Conservation (phyloP, 1,140 invertebrate genomes). For the Phortica variegata region DNA sequence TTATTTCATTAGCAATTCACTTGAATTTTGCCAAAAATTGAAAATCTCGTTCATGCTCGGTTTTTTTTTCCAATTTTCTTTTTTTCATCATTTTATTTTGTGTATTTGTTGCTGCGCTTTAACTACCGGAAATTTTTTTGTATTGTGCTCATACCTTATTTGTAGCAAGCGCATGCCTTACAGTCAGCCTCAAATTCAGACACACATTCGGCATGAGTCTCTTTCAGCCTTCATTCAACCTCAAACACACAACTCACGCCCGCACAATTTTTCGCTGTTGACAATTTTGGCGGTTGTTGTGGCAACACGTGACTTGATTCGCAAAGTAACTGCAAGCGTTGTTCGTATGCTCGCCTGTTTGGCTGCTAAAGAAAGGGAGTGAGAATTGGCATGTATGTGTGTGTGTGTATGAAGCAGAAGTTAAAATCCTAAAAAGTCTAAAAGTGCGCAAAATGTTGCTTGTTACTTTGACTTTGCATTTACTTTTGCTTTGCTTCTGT, state of each 20-base stretch:
- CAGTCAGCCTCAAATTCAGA: no score
- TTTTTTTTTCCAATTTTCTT: slow-evolving; percentile 1
- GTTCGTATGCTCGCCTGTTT: neutral
- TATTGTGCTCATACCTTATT: slow-evolving; percentile 44
- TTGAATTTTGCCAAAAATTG: slow-evolving; percentile 22
- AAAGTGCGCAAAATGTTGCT: slow-evolving; percentile 30
- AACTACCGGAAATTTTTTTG: slow-evolving; percentile 54
- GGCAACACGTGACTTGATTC: slow-evolving; percentile 53
- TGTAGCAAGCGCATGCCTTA: slow-evolving; percentile 21
- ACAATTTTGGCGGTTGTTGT: slow-evolving; percentile 54
- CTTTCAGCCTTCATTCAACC: neutral
- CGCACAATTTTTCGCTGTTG: slow-evolving; percentile 53
- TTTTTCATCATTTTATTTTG: neutral
- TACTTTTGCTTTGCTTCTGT: slow-evolving; percentile 11
- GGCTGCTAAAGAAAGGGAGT: neutral
- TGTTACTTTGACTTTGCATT: slow-evolving; percentile 9
- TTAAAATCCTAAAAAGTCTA: no score
- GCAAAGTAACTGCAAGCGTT: slow-evolving; percentile 10
- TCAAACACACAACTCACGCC: slow-evolving; percentile 30
- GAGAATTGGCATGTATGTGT: no score
- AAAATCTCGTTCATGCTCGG: no score
- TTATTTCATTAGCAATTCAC: slow-evolving; percentile 53
- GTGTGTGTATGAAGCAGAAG: no score
- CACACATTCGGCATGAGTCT: slow-evolving; percentile 1
- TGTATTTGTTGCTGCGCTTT: slow-evolving; percentile 30